Evolutionary conservation across 2,113 vertebrate genomes (phyloP).

Genomic region (Sisor rabdophorus): DNA sequence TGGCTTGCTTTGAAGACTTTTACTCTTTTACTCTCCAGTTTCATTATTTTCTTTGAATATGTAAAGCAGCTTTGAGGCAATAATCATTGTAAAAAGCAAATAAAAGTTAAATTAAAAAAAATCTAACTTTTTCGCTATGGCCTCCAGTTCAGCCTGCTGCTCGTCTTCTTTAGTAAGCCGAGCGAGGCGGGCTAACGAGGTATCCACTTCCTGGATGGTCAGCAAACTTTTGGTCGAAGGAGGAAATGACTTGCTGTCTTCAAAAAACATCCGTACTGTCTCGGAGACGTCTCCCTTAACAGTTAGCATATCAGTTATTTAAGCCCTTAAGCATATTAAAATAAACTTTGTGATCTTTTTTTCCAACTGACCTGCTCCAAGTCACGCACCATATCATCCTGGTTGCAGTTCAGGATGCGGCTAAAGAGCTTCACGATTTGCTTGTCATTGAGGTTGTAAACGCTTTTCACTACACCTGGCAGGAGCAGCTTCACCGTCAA

Average conservation of each 20-base stretch:
- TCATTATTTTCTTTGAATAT: no score
- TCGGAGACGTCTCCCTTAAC: conserved; percentile 93
- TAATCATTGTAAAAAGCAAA: no score
- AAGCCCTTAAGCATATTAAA: neutral
- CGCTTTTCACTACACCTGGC: conserved; percentile 91
- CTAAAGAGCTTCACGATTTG: conserved; percentile 98
- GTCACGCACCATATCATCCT: conserved; percentile 91
- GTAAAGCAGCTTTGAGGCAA: no score
- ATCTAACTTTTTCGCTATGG: conserved; percentile 78
- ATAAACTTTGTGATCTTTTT: neutral
- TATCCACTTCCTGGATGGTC: conserved; percentile 93
- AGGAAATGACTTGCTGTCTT: conserved; percentile 83
- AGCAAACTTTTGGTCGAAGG: conserved; percentile 88
- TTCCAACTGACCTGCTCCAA: conserved; percentile 83
- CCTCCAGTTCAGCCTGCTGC: conserved; percentile 86
- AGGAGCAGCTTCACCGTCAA: conserved; percentile 92
- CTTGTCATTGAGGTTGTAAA: conserved; percentile 98
- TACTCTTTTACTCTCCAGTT: no score
- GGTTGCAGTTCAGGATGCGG: conserved; percentile 86
- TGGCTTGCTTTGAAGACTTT: no score
- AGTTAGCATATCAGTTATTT: neutral
- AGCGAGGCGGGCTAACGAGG: conserved; percentile 79
- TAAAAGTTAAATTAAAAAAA: neutral
- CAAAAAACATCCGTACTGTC: conserved; percentile 91
- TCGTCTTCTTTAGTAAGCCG: conserved; percentile 95